Evolutionary conservation across 53 echinoderm and acorn worm genomes (phyloP).

Genomic region (Patiria pectinifera): DNA sequence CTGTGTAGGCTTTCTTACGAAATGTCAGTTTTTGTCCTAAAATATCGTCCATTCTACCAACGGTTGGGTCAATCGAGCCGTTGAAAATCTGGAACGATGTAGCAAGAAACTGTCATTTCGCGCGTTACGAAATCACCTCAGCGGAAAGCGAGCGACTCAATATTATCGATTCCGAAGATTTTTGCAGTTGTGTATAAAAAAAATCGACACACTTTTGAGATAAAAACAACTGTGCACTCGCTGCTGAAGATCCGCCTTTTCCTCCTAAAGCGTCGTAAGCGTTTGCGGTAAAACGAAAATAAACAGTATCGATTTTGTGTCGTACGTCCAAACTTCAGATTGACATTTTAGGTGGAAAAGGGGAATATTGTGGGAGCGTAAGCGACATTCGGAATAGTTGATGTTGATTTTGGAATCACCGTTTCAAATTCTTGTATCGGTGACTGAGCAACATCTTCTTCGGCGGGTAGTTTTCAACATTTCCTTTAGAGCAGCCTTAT

Average conservation of each 20-base stretch:
- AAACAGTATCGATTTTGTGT: slow-evolving; percentile 17
- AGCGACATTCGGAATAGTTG: background rate
- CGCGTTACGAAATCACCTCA: background rate
- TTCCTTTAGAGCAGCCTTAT: background rate
- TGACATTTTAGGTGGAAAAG: background rate
- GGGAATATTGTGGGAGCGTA: background rate
- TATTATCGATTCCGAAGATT: slow-evolving; percentile 9
- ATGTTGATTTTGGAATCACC: background rate
- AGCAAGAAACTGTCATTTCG: slow-evolving; percentile 15
- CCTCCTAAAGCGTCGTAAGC: background rate
- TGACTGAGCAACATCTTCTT: background rate
- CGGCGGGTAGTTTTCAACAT: background rate
- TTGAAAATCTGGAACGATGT: background rate
- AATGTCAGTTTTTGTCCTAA: too few species aligned
- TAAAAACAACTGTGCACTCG: background rate
- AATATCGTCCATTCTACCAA: background rate
- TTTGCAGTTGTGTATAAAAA: background rate
- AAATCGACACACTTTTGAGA: background rate
- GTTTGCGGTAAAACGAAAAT: background rate
- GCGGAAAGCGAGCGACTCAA: slow-evolving; percentile 11
- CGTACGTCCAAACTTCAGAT: background rate
- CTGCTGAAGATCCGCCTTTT: background rate
- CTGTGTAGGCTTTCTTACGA: too few species aligned
- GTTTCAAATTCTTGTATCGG: background rate
- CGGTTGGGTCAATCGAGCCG: background rate